phyloP scores from a whole-genome alignment of 2,888 invertebrate genomes.

The Nomada lathburiana region DNA sequence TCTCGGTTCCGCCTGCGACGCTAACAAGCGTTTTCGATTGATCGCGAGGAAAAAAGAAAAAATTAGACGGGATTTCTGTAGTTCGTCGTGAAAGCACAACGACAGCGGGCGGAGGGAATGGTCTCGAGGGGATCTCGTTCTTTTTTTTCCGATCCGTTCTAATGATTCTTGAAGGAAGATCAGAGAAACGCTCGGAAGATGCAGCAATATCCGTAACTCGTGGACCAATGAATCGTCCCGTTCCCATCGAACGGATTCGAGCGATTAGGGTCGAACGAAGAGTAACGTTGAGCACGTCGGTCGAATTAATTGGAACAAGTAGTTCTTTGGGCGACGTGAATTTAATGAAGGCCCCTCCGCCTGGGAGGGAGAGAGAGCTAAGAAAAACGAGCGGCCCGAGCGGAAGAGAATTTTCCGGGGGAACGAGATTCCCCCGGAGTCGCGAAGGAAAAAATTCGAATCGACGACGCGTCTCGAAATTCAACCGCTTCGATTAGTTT shows the following conservation, averaged over 20 bases:
- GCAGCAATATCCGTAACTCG: background rate
- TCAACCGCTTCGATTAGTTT: background rate
- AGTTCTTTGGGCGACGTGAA: conserved; percentile 18
- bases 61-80: too few species aligned
- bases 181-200: background rate
- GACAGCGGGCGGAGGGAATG: too few species aligned
- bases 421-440: background rate
- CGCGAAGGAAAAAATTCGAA: conserved; percentile 11
- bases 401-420: too few species aligned
- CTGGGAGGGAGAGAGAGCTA: background rate
- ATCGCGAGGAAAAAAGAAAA: too few species aligned
- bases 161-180: background rate
- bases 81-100: too few species aligned
- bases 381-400: conserved; percentile 1
- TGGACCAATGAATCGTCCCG: conserved; percentile 5
- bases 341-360: conserved; percentile 26
- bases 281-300: conserved; percentile 18
- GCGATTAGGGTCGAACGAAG: conserved; percentile 33
- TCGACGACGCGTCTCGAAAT: conserved; percentile 16
- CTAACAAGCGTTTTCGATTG: background rate
- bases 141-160: background rate
- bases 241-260: background rate
- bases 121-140: background rate
- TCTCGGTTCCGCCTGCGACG: background rate
- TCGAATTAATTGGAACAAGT: conserved; percentile 43